These are phyloP conservation scores for Drosophila santomea DNA, from an alignment of 1,140 invertebrate species.

Conservation along the genomic window DNA sequence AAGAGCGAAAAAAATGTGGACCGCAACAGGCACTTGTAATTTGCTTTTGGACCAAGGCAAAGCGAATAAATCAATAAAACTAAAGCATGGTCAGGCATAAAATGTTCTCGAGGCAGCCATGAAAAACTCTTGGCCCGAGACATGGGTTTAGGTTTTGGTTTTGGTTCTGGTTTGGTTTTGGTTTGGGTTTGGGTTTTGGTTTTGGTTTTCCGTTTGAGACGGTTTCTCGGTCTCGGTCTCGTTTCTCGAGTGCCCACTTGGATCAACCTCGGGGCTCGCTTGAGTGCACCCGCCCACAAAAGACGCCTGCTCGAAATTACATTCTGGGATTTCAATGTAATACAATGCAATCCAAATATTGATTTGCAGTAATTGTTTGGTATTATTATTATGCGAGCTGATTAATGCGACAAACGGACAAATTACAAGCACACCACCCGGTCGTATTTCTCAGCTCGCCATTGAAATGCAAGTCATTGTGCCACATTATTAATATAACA, in stretches of 20 bases:
- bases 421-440: slow-evolving; percentile 18
- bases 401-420: slow-evolving; percentile 55
- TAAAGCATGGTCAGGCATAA: slow-evolving; percentile 61
- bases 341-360: slow-evolving; percentile 69
- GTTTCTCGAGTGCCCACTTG: slow-evolving; percentile 53
- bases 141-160: slow-evolving; percentile 1
- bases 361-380: slow-evolving; percentile 61
- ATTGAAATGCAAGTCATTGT: slow-evolving; percentile 27
- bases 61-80: slow-evolving; percentile 69
- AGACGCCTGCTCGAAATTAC: slow-evolving; percentile 26
- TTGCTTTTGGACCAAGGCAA: slow-evolving; percentile 22
- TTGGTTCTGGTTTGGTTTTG: slow-evolving; percentile 20
- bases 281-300: slow-evolving; percentile 17
- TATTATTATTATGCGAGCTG: slow-evolving; percentile 37
- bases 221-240: slow-evolving; percentile 39
- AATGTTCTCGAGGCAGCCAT: slow-evolving; percentile 41
- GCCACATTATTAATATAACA: slow-evolving; percentile 69
- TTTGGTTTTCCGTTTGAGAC: slow-evolving; percentile 26
- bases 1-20: slow-evolving; percentile 22
- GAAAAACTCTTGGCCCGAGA: slow-evolving; percentile 10
- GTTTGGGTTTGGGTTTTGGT: slow-evolving; percentile 20
- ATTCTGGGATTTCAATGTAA: slow-evolving; percentile 37
- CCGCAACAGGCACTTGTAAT: slow-evolving; percentile 47
- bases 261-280: slow-evolving; percentile 28
- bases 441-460: neutral